Base-by-base conservation (phyloP, 1,140 invertebrate genomes). In the Battus philenor region DNA sequence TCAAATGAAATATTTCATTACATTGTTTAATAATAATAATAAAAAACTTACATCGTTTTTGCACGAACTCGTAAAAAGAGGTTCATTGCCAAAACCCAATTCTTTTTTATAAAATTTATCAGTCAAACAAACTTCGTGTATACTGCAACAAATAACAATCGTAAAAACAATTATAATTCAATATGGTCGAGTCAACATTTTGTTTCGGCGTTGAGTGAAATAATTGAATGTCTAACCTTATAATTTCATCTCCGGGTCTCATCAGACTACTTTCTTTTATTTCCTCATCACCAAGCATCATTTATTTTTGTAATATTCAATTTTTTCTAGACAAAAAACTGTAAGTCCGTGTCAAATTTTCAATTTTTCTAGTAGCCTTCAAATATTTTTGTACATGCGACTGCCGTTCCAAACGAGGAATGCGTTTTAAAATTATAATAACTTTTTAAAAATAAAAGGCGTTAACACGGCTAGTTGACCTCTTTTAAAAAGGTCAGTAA, bases 251-350 rank as follows among this genome's bases (percentile, higher is more conserved):
- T 44, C 68, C 71, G 13, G 71, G 69, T 32, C 67, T 67, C 68
- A 73, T 74, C 56, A 79, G 71, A 54, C 64, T 68, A 47, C 60
- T 69, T 67, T 73, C 70, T 79, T 83, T 84, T 76, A 80, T 81
- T 73, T 84, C 78, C 16, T 84, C 76, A 50, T 80, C 76, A 49
- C 76, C 75, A 64, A 84, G 80, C 80, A 84, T 83, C 60, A 66
- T 77, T 77, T 71, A 73, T 72, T 79, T 69, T 70, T 68, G 38
- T 59, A 66, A 60, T 77, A 67, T 79, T 80, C 74, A 80, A 80
- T 70, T 80, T 73, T 81, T 84, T 77, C 63, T 58, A 49, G 53
- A 65, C 64, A 74, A 74, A 78, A 81, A 69, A 74, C 62, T 50
- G 63, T 59, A 63, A 57, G 41, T 43, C 43, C 59, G 61, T 64